Evolutionary conservation across 2,888 invertebrate genomes (phyloP).

Genomic region (Drosophila meridionalis): DNA sequence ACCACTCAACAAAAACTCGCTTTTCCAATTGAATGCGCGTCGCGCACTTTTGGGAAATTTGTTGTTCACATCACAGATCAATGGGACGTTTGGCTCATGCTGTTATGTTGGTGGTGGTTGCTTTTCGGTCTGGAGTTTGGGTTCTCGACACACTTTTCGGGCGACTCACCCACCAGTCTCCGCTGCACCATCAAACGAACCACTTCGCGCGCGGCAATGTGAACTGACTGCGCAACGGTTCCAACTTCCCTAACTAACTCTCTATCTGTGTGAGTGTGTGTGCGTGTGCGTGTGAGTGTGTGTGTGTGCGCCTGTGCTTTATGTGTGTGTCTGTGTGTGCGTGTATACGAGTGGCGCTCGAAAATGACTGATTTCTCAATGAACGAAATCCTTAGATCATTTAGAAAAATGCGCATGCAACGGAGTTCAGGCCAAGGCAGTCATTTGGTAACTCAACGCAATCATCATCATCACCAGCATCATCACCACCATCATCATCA

Average conservation of each 20-base stretch:
- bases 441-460: conserved; percentile 21
- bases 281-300: conserved; percentile 4
- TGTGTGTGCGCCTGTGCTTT: conserved; percentile 4
- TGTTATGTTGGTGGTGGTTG: conserved; percentile 35
- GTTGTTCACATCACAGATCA: conserved; percentile 39
- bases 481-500: conserved; percentile 33
- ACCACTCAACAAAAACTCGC: conserved; percentile 34
- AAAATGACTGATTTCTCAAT: conserved; percentile 76
- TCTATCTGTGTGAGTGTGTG: conserved; percentile 5
- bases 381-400: conserved; percentile 76
- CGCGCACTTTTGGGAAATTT: conserved; percentile 61
- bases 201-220: conserved; percentile 75
- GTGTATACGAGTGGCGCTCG: conserved; percentile 11
- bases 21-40: conserved; percentile 56
- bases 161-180: conserved; percentile 84
- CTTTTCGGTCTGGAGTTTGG: conserved; percentile 39
- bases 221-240: conserved; percentile 22
- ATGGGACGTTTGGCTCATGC: conserved; percentile 25
- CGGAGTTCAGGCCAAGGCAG: conserved; percentile 51
- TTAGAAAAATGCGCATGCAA: conserved; percentile 80
- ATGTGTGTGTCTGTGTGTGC: conserved; percentile 12
- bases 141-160: conserved; percentile 75
- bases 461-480: conserved; percentile 35
- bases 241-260: not conserved
- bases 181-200: conserved; percentile 74